Base-by-base conservation (phyloP, 2,797 vertebrate species). In the Anguilla pacifica region DNA sequence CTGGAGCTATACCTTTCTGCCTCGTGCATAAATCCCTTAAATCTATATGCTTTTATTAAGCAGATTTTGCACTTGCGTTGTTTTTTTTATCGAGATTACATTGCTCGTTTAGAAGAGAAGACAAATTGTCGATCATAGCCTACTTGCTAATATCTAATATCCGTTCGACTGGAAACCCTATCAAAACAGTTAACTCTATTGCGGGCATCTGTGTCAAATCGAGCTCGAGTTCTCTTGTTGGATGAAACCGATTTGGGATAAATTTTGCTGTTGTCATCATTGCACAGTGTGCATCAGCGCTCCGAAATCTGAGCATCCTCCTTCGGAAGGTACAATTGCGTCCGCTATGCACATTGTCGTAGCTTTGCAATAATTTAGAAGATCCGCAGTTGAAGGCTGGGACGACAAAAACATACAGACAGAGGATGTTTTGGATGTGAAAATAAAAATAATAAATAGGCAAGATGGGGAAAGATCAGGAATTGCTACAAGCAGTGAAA, bases 391-490 rank as follows among this genome's bases (percentile, higher is more conserved):
- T 90, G 93, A 91, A 90, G 87, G 72, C 88, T 85, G 83, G 86
- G 87, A 88, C 87, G 86, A 90, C 79, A 84, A 59, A 59, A 86
- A 87, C 51, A 86, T 74, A 55, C 88, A 55, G 87, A 84, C 94
- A 91, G 95, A 96, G 86, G 92, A 92, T 96, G 96, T 94, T 96
- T 93, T 93, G 92, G 95, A 94, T 95, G 93, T 96, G 94, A 94
- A 91, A 90, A 87, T 53, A 92, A 25, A 83, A 25, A 35, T 46
- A 57, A 88, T 70, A 55, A 85, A 83, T 89, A 82, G 88, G 90
- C 92, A 97, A 95, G 95, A 99, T 99, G 98, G 98, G 98, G 95
- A 99, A 99, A 96, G 98, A 99, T 96, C 98, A 99, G 96, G 98
- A 99, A 95, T 96, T 99, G 95, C 97, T 99, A 94, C 98, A 99